Conservation (phyloP, 1,140 invertebrate species). For the Aphaenogaster ashmeadi region DNA sequence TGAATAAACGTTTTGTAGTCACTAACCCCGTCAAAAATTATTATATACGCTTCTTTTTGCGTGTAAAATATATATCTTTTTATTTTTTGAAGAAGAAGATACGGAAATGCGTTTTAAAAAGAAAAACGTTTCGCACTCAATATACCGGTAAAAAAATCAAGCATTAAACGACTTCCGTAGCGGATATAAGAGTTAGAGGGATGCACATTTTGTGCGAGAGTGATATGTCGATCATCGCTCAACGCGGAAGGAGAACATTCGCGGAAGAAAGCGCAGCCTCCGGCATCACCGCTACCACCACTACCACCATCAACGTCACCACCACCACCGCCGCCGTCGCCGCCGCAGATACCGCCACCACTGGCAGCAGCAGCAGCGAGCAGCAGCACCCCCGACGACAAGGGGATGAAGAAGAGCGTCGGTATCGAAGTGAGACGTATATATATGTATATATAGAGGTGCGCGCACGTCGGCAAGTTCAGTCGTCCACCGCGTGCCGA, state of each 20-base stretch:
- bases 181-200: slow-evolving; percentile 11
- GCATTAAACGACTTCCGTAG: not conserved
- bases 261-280: slow-evolving; percentile 77
- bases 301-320: slow-evolving; percentile 16
- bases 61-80: not conserved
- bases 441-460: slow-evolving; percentile 81
- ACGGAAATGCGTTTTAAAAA: slow-evolving; percentile 5
- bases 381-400: slow-evolving; percentile 76
- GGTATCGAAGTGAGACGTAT: slow-evolving; percentile 78
- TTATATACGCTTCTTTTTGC: not conserved
- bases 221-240: slow-evolving; percentile 40
- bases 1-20: not conserved
- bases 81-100: not conserved
- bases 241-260: slow-evolving; percentile 67
- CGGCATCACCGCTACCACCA: slow-evolving; percentile 45
- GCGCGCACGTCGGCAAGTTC: slow-evolving; percentile 80
- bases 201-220: not conserved
- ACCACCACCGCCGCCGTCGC: slow-evolving; percentile 31
- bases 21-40: not conserved
- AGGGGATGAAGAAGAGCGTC: slow-evolving; percentile 80
- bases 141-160: not conserved
- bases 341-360: slow-evolving; percentile 59
- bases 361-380: slow-evolving; percentile 50
- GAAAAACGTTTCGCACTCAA: not conserved
- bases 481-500: slow-evolving; percentile 81